Evolutionary conservation across 2,888 invertebrate species (phyloP).

Genomic region (Pollenia amentaria): DNA sequence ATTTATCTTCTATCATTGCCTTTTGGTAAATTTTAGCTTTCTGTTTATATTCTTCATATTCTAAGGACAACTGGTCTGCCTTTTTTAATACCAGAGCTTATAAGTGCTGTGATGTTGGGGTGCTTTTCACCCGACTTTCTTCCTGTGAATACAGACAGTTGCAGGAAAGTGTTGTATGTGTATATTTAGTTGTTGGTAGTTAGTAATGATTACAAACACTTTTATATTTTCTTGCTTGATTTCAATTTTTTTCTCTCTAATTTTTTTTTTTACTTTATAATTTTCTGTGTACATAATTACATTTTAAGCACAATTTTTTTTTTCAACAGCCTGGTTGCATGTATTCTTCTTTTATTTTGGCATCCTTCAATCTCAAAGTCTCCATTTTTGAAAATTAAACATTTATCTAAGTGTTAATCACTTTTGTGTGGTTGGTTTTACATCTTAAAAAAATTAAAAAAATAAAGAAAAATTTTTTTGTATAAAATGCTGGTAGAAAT

Average conservation of each 20-base stretch:
- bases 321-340: slow-evolving; percentile 23
- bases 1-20: slow-evolving; percentile 64
- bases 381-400: slow-evolving; percentile 14
- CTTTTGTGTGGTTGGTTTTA: slow-evolving; percentile 60
- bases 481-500: background rate
- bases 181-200: slow-evolving; percentile 23
- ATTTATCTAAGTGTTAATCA: slow-evolving; percentile 68
- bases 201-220: slow-evolving; percentile 66
- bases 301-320: slow-evolving; percentile 62
- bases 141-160: background rate
- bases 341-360: slow-evolving; percentile 43
- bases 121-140: slow-evolving; percentile 2
- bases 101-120: slow-evolving; percentile 32
- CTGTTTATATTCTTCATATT: background rate
- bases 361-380: slow-evolving; percentile 46
- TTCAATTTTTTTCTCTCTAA: slow-evolving; percentile 39
- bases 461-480: background rate
- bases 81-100: background rate
- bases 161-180: background rate
- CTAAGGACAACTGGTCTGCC: background rate
- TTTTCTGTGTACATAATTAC: slow-evolving; percentile 64
- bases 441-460: background rate
- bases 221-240: slow-evolving; percentile 44
- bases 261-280: slow-evolving; percentile 8
- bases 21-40: slow-evolving; percentile 54